These are phyloP conservation scores for Echinarachnius parma DNA, from an alignment of 53 echinoderm and acorn worm genomes.

Conservation along the genomic window DNA sequence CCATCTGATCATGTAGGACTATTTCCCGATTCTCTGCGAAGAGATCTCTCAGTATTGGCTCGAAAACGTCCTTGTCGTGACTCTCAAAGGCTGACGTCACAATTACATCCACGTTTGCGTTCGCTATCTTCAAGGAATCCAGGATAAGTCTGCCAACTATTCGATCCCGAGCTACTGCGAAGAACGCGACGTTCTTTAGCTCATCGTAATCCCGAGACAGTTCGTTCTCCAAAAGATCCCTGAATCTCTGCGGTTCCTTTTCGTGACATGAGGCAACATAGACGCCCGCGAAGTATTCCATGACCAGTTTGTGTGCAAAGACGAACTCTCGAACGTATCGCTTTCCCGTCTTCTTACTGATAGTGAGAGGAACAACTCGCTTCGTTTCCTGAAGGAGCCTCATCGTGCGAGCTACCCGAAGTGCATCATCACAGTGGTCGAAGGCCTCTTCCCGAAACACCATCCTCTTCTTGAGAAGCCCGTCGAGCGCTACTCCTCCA, in stretches of 20 bases:
- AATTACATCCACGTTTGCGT: not conserved
- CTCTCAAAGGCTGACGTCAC: conserved; percentile 17
- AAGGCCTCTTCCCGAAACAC: conserved; percentile 4
- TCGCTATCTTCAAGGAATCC: not conserved
- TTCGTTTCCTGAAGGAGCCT: conserved; percentile 1
- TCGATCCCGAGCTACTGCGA: not conserved
- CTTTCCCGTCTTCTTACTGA: conserved; percentile 10
- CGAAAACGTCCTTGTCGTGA: not conserved
- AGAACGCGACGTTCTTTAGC: conserved; percentile 13
- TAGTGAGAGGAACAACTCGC: not conserved
- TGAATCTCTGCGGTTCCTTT: not conserved
- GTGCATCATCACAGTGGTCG: not conserved
- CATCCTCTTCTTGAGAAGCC: conserved; percentile 4
- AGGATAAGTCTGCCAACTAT: not conserved
- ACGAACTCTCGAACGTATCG: conserved; percentile 9
- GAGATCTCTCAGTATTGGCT: not conserved
- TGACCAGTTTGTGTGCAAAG: conserved; percentile 12
- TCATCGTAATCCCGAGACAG: not conserved
- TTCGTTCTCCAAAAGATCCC: not conserved
- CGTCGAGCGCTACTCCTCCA: not conserved
- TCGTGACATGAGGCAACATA: not conserved
- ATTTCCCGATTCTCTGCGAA: not conserved
- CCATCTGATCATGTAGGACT: not conserved
- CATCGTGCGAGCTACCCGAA: not conserved
- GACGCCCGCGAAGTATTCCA: conserved; percentile 12